Conservation (phyloP, 2,113 vertebrate genomes). For the Solenodon paradoxus region DNA sequence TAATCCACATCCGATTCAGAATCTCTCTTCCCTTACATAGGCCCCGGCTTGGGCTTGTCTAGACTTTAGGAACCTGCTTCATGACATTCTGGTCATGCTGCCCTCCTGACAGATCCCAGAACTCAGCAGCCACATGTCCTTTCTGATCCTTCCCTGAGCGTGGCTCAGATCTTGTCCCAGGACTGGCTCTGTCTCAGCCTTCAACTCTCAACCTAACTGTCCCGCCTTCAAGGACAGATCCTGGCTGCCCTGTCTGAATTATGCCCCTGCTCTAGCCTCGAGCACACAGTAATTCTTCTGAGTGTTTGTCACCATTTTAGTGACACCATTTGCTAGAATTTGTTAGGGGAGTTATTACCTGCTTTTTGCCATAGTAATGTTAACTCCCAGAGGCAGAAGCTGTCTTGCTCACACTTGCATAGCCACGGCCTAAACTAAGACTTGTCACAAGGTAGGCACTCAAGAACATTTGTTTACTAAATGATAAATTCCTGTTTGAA, state of each 20-base stretch:
- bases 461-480: not conserved
- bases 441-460: not conserved
- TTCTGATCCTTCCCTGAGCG: no score
- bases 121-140: fast-evolving
- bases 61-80: not conserved
- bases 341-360: not conserved
- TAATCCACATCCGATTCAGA: not conserved
- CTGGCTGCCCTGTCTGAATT: not conserved
- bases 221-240: not conserved
- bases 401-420: not conserved
- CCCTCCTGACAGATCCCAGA: not conserved
- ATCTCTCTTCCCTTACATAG: not conserved
- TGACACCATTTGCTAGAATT: not conserved
- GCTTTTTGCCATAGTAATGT: not conserved
- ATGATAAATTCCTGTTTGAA: not conserved
- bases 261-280: not conserved
- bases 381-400: not conserved
- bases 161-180: not conserved
- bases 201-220: not conserved
- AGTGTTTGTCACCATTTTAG: not conserved
- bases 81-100: not conserved
- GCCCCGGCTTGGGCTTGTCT: not conserved
- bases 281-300: not conserved
- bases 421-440: not conserved
- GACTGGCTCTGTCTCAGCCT: not conserved